These are phyloP conservation scores for Tetranychus piercei DNA, from an alignment of 2,888 invertebrate genomes.

Conservation along the genomic window DNA sequence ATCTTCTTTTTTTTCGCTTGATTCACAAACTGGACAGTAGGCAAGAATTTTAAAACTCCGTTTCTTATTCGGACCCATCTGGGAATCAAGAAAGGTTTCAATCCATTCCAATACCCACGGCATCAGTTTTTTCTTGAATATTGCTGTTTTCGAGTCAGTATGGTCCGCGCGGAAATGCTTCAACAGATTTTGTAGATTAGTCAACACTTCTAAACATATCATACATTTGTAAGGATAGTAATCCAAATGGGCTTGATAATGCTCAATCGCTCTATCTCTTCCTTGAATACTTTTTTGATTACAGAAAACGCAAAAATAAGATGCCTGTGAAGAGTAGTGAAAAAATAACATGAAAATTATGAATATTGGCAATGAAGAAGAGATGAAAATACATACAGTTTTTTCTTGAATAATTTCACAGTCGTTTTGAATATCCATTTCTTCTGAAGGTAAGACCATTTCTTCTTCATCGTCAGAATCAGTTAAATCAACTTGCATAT, in stretches of 20 bases:
- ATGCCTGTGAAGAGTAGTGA: not conserved
- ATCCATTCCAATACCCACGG: conserved; percentile 4
- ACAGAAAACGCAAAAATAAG: not conserved
- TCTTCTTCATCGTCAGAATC: not conserved
- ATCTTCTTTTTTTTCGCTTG: not conserved
- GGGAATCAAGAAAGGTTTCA: not conserved
- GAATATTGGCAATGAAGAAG: not conserved
- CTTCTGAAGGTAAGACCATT: not conserved
- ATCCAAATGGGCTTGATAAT: conserved; percentile 16
- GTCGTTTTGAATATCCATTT: not conserved
- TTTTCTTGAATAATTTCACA: not conserved
- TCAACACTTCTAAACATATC: conserved; percentile 13
- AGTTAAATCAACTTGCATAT: not conserved
- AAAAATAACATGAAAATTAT: not conserved
- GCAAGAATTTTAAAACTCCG: not conserved
- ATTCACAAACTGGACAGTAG: conserved; percentile 14
- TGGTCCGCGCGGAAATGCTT: not conserved
- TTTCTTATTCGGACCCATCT: not conserved
- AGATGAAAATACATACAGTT: not conserved
- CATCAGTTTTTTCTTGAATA: conserved; percentile 6
- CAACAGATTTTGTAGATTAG: not conserved
- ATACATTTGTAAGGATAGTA: conserved; percentile 15
- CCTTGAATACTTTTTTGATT: not conserved
- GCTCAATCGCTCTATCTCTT: not conserved
- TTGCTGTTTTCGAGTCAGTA: not conserved